A percentile compares a stretch with the other conserved stretches of the same genome.
phyloP scores from a whole-genome alignment of 2,113 vertebrate species.

The Ia io region DNA sequence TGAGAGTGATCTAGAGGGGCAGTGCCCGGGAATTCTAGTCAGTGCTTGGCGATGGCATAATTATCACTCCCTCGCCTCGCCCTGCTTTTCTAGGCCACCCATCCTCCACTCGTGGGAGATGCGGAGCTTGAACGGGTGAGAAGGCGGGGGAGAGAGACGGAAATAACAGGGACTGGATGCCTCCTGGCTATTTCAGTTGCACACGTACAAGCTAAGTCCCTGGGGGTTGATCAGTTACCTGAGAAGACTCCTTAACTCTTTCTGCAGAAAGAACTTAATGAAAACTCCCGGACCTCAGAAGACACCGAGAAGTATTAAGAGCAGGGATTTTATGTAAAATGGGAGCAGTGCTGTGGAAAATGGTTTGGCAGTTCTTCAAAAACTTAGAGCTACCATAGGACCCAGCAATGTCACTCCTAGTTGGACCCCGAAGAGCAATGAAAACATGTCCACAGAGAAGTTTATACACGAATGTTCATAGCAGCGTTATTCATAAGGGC shows the following conservation, averaged over 20 bases:
- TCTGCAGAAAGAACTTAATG: slow-evolving; percentile 28
- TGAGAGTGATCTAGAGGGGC: accelerated
- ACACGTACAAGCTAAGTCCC: neutral
- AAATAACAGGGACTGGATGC: slow-evolving; percentile 27
- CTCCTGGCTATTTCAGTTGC: slow-evolving; percentile 41
- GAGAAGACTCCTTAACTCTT: slow-evolving; percentile 39
- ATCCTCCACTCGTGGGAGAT: neutral
- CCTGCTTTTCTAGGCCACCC: slow-evolving; percentile 41
- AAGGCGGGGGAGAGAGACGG: neutral
- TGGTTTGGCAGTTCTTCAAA: neutral
- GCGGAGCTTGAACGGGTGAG: neutral
- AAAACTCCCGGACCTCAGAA: neutral
- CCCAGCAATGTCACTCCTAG: neutral
- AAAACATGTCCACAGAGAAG: neutral
- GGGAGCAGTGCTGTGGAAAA: neutral
- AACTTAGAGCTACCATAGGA: neutral
- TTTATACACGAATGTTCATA: accelerated
- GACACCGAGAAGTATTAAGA: neutral
- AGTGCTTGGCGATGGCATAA: neutral
- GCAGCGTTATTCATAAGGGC: neutral
- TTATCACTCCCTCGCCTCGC: neutral
- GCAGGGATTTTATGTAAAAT: neutral
- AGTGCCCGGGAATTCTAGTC: accelerated
- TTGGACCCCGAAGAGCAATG: neutral
- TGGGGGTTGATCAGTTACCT: slow-evolving; percentile 52